Base-by-base conservation (phyloP, 2,888 invertebrate species). In the Agonum fuliginosum region DNA sequence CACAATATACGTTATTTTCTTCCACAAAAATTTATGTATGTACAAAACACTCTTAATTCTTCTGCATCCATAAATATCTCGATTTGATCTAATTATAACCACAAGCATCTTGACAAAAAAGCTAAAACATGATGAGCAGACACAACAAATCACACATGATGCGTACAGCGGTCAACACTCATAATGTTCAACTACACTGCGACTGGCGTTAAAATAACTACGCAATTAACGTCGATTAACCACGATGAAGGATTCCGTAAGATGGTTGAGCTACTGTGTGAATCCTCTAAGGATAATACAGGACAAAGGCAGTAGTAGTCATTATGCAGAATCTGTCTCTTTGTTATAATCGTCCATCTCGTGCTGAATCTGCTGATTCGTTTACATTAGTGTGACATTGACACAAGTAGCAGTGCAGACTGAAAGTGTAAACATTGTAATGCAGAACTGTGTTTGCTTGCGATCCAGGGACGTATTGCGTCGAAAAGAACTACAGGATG, bases 161-260 rank as follows among this genome's bases (percentile, higher is more conserved):
- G 43, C 43, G 43, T 43, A 22, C 10, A 22, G 20, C 24, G 54
- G n/a, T 24, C 54, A 22, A n/a, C n/a, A n/a, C n/a, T n/a, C n/a
- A n/a, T n/a, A n/a, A n/a, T n/a, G n/a, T n/a, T n/a, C n/a, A n/a
- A n/a, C n/a, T n/a, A n/a, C n/a, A n/a, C n/a, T n/a, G n/a, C n/a
- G n/a, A n/a, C n/a, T n/a, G 54, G 54, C 54, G 54, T 54, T 54
- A 54, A 54, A 54, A 54, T 54, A 54, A 54, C 54, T 22, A n/a
- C 20, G 24, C 54, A 54, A 54, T 54, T 54, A 54, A 12, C 54
- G 54, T 22, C 54, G 54, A 54, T 54, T 54, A 54, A 54, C 37
- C 12, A 12, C 24, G 12, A 5, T n/a, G 10, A 4, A 48, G 54
- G 54, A 54, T 54, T 54, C 22, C 5, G 10, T 2, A 37, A 37